A percentile compares a stretch with the other conserved stretches of the same genome.
phyloP scores from a whole-genome alignment of 1,140 invertebrate genomes.

The Sweltsa coloradensis region DNA sequence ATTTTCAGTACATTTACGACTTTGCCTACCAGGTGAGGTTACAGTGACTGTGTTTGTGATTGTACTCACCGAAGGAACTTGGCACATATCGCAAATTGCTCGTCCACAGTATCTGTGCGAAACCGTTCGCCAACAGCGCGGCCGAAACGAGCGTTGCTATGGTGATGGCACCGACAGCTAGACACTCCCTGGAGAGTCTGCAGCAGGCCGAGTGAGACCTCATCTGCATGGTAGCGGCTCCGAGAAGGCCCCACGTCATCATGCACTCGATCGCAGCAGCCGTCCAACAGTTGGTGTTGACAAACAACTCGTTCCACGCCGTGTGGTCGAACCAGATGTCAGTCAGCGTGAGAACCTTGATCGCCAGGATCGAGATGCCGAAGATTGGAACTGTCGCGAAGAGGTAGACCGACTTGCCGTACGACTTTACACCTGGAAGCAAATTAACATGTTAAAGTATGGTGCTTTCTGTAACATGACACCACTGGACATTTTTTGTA shows the following conservation, averaged over 20 bases:
- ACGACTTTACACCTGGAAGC: conserved; percentile 55
- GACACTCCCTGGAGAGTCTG: conserved; percentile 63
- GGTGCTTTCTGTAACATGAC: no score
- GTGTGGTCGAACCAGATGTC: conserved; percentile 46
- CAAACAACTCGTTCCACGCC: conserved; percentile 71
- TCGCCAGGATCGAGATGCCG: conserved; percentile 55
- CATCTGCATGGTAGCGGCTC: conserved; percentile 65
- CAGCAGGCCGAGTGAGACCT: conserved; percentile 56
- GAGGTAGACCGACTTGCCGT: conserved; percentile 70
- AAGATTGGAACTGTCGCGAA: conserved; percentile 59
- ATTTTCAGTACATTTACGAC: no score
- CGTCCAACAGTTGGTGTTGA: conserved; percentile 73
- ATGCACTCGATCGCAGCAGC: conserved; percentile 79
- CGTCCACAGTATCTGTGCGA: conserved; percentile 57
- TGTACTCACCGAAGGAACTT: conserved; percentile 68
- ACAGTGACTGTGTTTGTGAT: no score
- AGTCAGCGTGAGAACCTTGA: conserved; percentile 57
- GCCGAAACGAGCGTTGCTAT: conserved; percentile 57
- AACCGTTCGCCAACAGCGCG: conserved; percentile 68
- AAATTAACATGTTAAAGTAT: conserved; percentile 9
- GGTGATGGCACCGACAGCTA: conserved; percentile 64
- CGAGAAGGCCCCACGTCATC: conserved; percentile 79
- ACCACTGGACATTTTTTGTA: no score
- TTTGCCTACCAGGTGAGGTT: no score
- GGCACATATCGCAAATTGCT: conserved; percentile 60